Evolutionary conservation across 1,140 invertebrate species (phyloP).

Genomic region (Nomia melanderi): DNA sequence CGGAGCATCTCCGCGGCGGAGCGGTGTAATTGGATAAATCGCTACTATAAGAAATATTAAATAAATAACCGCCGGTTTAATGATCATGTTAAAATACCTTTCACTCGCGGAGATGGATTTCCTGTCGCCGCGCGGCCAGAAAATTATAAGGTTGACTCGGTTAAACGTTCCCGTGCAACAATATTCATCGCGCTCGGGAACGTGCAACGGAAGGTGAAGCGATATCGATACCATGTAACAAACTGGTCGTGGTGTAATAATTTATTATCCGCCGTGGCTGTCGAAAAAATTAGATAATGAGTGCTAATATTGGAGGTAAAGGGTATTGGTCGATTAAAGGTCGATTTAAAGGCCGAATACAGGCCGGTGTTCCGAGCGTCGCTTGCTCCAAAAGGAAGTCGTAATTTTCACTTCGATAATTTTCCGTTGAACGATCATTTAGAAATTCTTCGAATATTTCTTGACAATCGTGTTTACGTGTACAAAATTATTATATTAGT

Average conservation of each 20-base stretch:
- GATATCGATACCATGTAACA: background rate
- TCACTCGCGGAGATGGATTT: background rate
- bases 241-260: conserved; percentile 4
- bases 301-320: background rate
- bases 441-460: no score
- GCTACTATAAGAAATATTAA: background rate
- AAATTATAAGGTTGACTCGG: conserved; percentile 6
- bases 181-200: background rate
- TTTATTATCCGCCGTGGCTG: conserved; percentile 11
- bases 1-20: no score
- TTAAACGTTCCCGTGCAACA: background rate
- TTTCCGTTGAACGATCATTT: no score
- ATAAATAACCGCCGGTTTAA: background rate
- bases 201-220: background rate
- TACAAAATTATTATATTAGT: no score
- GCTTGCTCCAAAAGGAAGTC: background rate
- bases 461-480: no score
- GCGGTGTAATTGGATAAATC: background rate
- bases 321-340: background rate
- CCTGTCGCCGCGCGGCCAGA: background rate
- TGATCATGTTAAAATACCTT: conserved; percentile 19
- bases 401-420: no score
- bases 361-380: background rate
- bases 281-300: conserved; percentile 10
- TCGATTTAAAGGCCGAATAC: background rate